Base-by-base conservation (phyloP, 2,888 invertebrate species). In the Epicampocera succincta region DNA sequence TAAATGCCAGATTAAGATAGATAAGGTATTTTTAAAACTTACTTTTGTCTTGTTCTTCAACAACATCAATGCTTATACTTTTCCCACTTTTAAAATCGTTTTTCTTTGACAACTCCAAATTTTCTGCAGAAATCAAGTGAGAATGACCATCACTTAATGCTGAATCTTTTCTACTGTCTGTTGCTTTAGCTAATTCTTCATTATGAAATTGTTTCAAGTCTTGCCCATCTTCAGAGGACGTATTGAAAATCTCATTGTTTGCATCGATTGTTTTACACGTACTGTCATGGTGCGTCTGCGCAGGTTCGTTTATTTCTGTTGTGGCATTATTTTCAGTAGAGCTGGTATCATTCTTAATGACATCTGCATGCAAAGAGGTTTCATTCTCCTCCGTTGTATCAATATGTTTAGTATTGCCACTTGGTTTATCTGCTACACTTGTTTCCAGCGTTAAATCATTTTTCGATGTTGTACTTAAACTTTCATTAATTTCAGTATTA, bases 311-410 rank as follows among this genome's bases (percentile, higher is more conserved):
- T 29, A n/a, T n/a, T n/a, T n/a, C n/a, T n/a, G n/a, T n/a, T n/a
- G n/a, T n/a, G n/a, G n/a, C n/a, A n/a, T n/a, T n/a, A n/a, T n/a
- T n/a, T n/a, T n/a, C n/a, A n/a, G n/a, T n/a, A n/a, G n/a, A n/a
- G n/a, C n/a, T n/a, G n/a, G n/a, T n/a, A n/a, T n/a, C n/a, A n/a
- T n/a, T n/a, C n/a, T n/a, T n/a, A n/a, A 75, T 68, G 12, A 84
- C 19, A 75, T 83, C 83, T 1, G 72, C 60, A 17, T 80, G 83
- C 21, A 85, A 61, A 38, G 68, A 77, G 5, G 85, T 83, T 73
- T 83, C 79, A 25, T 25, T 25, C 5, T 25, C 25, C 25, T 25
- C 25, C 2, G 25, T 25, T 25, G 25, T 25, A 5, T 2, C 25
- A 25, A 25, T 3, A 25, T 25, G 25, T 25, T 3, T 5, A 25